These are phyloP conservation scores for Malacosoma neustria DNA, from an alignment of 2,888 invertebrate species.

Conservation along the genomic window DNA sequence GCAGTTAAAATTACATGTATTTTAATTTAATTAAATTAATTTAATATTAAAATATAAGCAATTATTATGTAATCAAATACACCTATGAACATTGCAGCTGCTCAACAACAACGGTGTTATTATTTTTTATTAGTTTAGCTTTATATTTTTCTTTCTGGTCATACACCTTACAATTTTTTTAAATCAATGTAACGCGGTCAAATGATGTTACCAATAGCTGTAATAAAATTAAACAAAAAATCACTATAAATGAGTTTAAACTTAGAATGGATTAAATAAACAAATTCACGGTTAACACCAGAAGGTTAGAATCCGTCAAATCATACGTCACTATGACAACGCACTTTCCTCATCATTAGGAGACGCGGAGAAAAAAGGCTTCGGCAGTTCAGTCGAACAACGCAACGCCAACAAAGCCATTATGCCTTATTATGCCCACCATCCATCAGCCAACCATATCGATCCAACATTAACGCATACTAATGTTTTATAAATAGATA, in stretches of 20 bases:
- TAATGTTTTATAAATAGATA: slow-evolving; percentile 74
- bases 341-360: slow-evolving; percentile 63
- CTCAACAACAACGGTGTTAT: no score
- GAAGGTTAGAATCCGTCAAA: slow-evolving; percentile 54
- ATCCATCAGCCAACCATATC: slow-evolving; percentile 70
- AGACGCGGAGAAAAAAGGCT: slow-evolving; percentile 56
- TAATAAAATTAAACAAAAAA: no score
- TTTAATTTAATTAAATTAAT: no score
- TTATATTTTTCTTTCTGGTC: no score
- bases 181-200: no score
- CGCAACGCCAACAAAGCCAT: slow-evolving; percentile 69
- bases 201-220: no score
- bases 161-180: no score
- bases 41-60: no score
- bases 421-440: slow-evolving; percentile 69
- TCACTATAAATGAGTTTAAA: slow-evolving; percentile 21
- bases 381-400: slow-evolving; percentile 46
- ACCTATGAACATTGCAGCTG: no score
- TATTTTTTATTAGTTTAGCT: no score
- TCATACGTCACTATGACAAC: slow-evolving; percentile 53
- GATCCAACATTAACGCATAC: slow-evolving; percentile 70
- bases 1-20: no score
- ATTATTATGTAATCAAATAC: no score
- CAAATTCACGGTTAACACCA: slow-evolving; percentile 55
- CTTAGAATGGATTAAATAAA: slow-evolving; percentile 57